Base-by-base conservation (phyloP, 2,113 vertebrate genomes). In the Hydropotes inermis region DNA sequence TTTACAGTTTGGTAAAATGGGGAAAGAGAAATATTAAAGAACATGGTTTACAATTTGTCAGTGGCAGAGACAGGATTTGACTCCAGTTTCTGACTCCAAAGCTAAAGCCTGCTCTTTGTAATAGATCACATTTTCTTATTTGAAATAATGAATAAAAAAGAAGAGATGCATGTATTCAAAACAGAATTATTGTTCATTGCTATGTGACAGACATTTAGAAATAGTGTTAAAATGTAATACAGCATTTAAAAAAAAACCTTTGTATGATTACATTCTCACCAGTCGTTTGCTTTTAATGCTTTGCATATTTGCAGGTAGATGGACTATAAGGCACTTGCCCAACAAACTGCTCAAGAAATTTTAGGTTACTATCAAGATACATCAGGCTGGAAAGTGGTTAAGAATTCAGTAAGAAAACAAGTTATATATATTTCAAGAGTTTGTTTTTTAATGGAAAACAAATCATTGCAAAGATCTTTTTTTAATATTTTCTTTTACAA, bases 311-410 rank as follows among this genome's bases (percentile, higher is more conserved):
- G 30, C 98, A 98, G 98, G 70, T 97, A 96, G 97, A 99, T 99
- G 98, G 98, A 98, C 92, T 99, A 98, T 78, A 98, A 97, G 85
- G 96, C 97, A 96, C 88, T 97, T 12, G 96, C 96, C 0, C 98
- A 98, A 28, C 97, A 98, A 87, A 93, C 98, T 78, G 43, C 96
- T 7, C 97, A 96, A 61, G 98, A 99, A 87, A 50, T 99, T 89
- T 93, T 98, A 30, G 92, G 89, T 0, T 99, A 99, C 87, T 94
- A 79, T 88, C 96, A 98, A 95, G 98, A 99, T 87, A 92, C 89
- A 67, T 93, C 98, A 33, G 98, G 98, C 93, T 99, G 99, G 98
- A 98, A 98, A 96, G 88, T 98, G 89, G 57, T 98, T 94, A 99
- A 99, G 97, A 93, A 79, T 87, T 91, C 98, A 97, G 98, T 99